Evolutionary conservation across 2,888 invertebrate genomes (phyloP), one percentile per base, ranked within the genome.

Genomic region (Patella caerulea): DNA sequence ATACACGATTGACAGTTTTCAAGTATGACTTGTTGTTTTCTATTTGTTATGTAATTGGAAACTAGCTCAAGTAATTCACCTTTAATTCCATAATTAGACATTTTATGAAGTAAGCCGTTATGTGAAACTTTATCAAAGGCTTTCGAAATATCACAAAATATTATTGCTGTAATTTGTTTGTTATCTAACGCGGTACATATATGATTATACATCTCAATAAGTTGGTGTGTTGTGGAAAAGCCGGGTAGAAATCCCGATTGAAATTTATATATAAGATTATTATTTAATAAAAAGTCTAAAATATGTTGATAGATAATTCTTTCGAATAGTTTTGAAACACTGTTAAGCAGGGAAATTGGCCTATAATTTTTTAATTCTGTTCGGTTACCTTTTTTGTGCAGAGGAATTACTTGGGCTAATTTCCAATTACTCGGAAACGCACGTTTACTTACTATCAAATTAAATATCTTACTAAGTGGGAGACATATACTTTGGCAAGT

Each of bases 221-320:
- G 81, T 72, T 86, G 81, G n/a, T 79, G 80, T 29, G 81, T 80
- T 74, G 82, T 82, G 4, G 84, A 83, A 5, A 76, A 54, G 45
- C 74, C 79, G 34, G 73, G 81, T 15, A 83, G 52, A 73, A 84
- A 86, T 7, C 84, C 82, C 72, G 82, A 80, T 71, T 85, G 84
- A 0, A 55, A 11, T 24, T 81, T 78, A n/a, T 78, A 69, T 7
- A 84, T 75, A n/a, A 84, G 78, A 59, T 82, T 74, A 74, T 81
- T 55, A 2, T 74, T n/a, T 11, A 80, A 79, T 3, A 78, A 24
- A 70, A 73, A 75, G 4, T 56, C 59, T 81, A 82, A 81, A 45
- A 83, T 53, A 54, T 78, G 65, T 76, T 81, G 81, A 59, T 71
- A 29, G 12, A 84, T 45, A 15, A 82, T 80, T 71, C 83, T 81